Conservation (phyloP, 2,113 vertebrate species). For the Notarius quadriscutis region DNA sequence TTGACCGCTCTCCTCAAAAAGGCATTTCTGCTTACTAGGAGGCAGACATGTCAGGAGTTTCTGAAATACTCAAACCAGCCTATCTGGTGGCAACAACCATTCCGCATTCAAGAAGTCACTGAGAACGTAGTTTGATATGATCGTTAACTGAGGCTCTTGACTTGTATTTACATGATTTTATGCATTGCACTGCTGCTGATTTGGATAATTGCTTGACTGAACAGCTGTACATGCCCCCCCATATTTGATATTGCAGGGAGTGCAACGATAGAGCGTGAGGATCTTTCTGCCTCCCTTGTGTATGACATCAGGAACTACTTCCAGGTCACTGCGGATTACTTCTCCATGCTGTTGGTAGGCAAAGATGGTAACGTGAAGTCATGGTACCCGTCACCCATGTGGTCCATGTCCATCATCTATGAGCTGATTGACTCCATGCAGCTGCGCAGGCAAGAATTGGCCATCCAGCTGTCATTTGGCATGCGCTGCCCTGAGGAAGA, state of each 20-base stretch:
- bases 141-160: neutral
- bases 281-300: slow-evolving; percentile 78
- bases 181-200: neutral
- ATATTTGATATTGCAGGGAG: slow-evolving; percentile 70
- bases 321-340: slow-evolving; percentile 85
- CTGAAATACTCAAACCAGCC: neutral
- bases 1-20: neutral
- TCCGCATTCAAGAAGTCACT: neutral
- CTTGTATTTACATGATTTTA: neutral
- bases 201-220: neutral
- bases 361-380: slow-evolving; percentile 91
- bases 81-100: neutral
- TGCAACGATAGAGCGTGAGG: slow-evolving; percentile 80
- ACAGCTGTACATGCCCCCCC: neutral
- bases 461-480: slow-evolving; percentile 85
- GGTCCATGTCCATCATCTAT: slow-evolving; percentile 88
- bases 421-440: slow-evolving; percentile 91
- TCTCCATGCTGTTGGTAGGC: slow-evolving; percentile 89
- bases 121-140: neutral
- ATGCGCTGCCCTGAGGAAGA: slow-evolving; percentile 87
- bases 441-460: slow-evolving; percentile 88
- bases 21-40: neutral
- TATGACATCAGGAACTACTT: slow-evolving; percentile 87
- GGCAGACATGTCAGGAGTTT: neutral
- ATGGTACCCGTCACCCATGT: slow-evolving; percentile 90